These are phyloP conservation scores for Isichthys henryi DNA, from an alignment of 2,113 vertebrate species.

Conservation along the genomic window DNA sequence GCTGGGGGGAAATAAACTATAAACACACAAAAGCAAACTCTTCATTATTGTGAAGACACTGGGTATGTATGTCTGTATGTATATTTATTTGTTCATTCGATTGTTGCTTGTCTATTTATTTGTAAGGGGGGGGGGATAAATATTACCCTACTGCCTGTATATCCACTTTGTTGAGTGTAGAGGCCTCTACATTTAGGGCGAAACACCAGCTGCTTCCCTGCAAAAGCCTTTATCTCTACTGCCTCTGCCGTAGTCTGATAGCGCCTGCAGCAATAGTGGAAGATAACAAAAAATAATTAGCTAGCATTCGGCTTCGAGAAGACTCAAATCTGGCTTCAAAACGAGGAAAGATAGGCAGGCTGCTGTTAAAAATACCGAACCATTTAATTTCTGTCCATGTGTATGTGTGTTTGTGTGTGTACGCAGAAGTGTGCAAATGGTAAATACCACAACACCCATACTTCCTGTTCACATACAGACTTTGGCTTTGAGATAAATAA, in stretches of 20 bases:
- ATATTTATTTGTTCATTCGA: too few species aligned
- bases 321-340: slow-evolving; percentile 40
- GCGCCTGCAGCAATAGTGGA: slow-evolving; percentile 52
- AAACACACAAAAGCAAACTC: neutral
- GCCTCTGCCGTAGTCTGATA: slow-evolving; percentile 60
- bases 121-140: neutral
- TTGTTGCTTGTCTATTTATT: neutral
- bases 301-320: slow-evolving; percentile 60
- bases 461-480: slow-evolving; percentile 3
- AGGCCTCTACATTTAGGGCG: slow-evolving; percentile 55
- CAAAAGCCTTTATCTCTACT: slow-evolving; percentile 60
- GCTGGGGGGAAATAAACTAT: neutral
- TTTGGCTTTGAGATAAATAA: slow-evolving; percentile 43
- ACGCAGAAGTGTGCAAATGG: slow-evolving; percentile 27
- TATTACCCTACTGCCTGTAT: slow-evolving; percentile 42
- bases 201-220: slow-evolving; percentile 51
- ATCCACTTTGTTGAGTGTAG: slow-evolving; percentile 56
- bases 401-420: slow-evolving; percentile 29
- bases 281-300: slow-evolving; percentile 72
- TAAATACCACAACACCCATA: neutral
- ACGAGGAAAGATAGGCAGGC: slow-evolving; percentile 35
- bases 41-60: neutral
- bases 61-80: neutral
- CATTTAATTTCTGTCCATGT: slow-evolving; percentile 38
- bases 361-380: slow-evolving; percentile 32